Evolutionary conservation across 2,113 vertebrate species (phyloP).

Genomic region (Saccopteryx bilineata): DNA sequence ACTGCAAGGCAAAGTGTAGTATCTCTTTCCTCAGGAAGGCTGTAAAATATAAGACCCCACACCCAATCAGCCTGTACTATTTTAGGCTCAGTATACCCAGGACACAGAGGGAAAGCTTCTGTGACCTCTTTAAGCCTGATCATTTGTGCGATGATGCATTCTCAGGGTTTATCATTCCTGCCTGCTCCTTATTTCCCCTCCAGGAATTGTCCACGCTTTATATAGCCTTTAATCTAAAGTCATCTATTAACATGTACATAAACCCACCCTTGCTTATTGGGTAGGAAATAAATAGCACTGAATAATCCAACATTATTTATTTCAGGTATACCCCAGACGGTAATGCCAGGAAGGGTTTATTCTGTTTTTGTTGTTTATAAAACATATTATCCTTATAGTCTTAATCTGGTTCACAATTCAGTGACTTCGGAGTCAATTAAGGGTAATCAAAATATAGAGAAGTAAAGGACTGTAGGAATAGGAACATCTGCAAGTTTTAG

Average conservation of each 20-base stretch:
- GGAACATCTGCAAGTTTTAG: not conserved
- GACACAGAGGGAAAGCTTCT: not conserved
- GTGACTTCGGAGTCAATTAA: not conserved
- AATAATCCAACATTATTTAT: slow-evolving; percentile 46
- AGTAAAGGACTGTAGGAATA: not conserved
- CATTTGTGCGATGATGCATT: slow-evolving; percentile 13
- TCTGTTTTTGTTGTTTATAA: slow-evolving; percentile 53
- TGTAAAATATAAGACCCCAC: not conserved
- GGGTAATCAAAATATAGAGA: not conserved
- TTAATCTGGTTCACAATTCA: not conserved
- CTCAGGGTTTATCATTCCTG: slow-evolving; percentile 31
- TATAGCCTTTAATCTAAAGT: slow-evolving; percentile 48
- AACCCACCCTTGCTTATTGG: slow-evolving; percentile 26
- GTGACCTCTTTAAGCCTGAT: slow-evolving; percentile 26
- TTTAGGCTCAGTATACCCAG: not conserved
- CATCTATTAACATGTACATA: slow-evolving; percentile 1
- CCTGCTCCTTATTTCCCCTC: slow-evolving; percentile 9
- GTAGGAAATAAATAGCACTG: slow-evolving; percentile 29
- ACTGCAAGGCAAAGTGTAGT: not conserved
- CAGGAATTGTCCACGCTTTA: slow-evolving; percentile 21
- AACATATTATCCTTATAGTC: not conserved
- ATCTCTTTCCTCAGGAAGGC: not conserved
- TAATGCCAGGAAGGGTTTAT: slow-evolving; percentile 9
- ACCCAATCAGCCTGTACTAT: not conserved
- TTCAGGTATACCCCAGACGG: not conserved